Evolutionary conservation across 2,888 invertebrate species (phyloP), one percentile per base, ranked within the genome.

Genomic region (Cataglyphis altisquamis): DNA sequence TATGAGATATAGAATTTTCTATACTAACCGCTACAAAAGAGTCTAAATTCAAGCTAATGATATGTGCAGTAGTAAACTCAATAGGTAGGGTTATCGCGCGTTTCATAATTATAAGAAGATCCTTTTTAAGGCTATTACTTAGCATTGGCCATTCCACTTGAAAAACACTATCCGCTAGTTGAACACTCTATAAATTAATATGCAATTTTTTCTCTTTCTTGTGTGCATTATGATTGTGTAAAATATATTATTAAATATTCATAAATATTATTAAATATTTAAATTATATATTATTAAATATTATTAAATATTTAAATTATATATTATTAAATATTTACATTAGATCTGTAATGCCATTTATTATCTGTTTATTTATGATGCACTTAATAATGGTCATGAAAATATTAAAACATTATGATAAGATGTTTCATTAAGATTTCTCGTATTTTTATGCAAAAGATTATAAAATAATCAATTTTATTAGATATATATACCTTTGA

Each of bases 21-120:
- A 32, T 75, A 90, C 88, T 83, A 21, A 91, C 91, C 6, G 45
- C 57, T 60, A 84, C 86, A 60, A 89, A 91, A 3, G 91, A 88
- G 3, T 78, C 74, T 41, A 90, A 62, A 12, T 90, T 86, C 60
- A 91, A 73, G 0, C 67, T 73, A n/a, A 91, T 64, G 1, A 90
- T 29, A 25, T 84, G 78, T 15, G 67, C 87, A 12, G 87, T 84
- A 8, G 75, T 84, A 29, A 91, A 45, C 36, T 87, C 82, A 18
- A 91, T 88, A 1, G 89, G 85, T 15, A 9, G 21, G 21, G 21
- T 55, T 9, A 32, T 74, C 3, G 86, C 77, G 18, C 91, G 88
- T n/a, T 57, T 32, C 84, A 89, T 89, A 32, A 90, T 75, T 21
- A 81, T 84, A 1, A 87, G 32, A 6, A 91, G 60, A 75, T 39